Evolutionary conservation across 64 coral and sea anemone species (phyloP).

Genomic region (Acropora yongei): DNA sequence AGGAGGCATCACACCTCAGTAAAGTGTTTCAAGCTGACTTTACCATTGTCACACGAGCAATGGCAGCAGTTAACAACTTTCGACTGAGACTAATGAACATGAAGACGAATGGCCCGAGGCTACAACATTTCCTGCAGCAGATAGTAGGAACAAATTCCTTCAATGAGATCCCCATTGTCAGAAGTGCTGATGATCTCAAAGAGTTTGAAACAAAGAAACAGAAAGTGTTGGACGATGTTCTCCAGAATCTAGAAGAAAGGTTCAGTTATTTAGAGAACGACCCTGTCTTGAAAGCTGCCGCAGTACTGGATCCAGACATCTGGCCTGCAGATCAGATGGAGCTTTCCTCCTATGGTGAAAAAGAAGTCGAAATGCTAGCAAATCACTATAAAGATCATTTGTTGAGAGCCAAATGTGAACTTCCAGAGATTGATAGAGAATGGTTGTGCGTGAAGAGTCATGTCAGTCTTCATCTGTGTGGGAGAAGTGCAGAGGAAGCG

Average conservation of each 20-base stretch:
- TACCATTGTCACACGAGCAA: background rate
- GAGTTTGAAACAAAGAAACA: slow-evolving; percentile 3
- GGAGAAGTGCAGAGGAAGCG: background rate
- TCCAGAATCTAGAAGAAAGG: slow-evolving; percentile 11
- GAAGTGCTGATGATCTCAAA: background rate
- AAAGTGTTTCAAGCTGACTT: slow-evolving; percentile 47
- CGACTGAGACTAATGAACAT: slow-evolving; percentile 4
- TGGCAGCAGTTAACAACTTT: slow-evolving; percentile 16
- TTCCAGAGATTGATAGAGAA: background rate
- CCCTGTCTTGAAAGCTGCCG: slow-evolving; percentile 14
- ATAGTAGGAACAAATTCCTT: background rate
- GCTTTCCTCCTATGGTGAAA: background rate
- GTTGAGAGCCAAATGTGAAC: background rate
- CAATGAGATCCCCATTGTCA: slow-evolving; percentile 24
- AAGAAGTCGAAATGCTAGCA: background rate
- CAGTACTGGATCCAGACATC: slow-evolving; percentile 21
- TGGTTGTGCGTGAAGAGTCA: slow-evolving; percentile 1
- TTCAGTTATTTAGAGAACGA: slow-evolving; percentile 14
- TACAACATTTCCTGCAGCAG: slow-evolving; percentile 8
- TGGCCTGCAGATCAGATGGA: background rate
- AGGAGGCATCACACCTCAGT: background rate
- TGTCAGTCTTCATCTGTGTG: slow-evolving; percentile 4
- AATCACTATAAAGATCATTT: slow-evolving; percentile 6
- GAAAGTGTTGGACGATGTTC: slow-evolving; percentile 12
- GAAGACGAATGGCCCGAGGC: slow-evolving; percentile 19